phyloP scores from a whole-genome alignment of 2,113 vertebrate genomes.

The Sylvilagus bachmani region DNA sequence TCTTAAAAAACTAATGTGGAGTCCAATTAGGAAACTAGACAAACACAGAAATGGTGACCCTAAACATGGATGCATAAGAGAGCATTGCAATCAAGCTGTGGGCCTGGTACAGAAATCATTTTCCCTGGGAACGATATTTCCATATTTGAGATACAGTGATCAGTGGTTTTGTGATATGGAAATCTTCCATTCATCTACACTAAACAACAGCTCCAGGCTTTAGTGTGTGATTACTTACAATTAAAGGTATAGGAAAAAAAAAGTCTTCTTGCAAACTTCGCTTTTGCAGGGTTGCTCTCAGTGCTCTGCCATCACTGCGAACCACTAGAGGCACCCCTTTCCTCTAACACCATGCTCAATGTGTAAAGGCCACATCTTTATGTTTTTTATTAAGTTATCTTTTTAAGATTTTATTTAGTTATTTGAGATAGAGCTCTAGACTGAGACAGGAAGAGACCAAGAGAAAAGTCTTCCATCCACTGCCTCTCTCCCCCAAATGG shows the following conservation, averaged over 20 bases:
- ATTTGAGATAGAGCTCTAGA: no score
- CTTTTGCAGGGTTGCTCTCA: not conserved
- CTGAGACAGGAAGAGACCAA: no score
- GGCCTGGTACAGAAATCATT: not conserved
- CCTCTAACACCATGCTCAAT: not conserved
- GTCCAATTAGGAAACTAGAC: not conserved
- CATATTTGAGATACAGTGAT: slow-evolving; percentile 64
- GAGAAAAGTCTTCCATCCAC: no score
- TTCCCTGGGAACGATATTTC: slow-evolving; percentile 26
- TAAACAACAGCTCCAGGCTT: slow-evolving; percentile 20
- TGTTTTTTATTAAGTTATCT: not conserved
- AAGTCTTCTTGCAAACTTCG: not conserved
- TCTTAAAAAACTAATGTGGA: not conserved
- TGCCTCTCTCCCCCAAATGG: no score
- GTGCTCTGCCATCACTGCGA: not conserved
- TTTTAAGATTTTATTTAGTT: no score
- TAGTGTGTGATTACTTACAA: slow-evolving; percentile 33
- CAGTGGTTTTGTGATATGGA: slow-evolving; percentile 63
- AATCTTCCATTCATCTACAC: slow-evolving; percentile 59
- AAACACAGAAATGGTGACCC: slow-evolving; percentile 31
- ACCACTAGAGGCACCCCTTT: not conserved
- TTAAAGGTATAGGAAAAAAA: not conserved
- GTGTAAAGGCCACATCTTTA: not conserved
- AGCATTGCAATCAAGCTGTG: not conserved
- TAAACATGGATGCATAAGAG: not conserved